Evolutionary conservation across 2,888 invertebrate genomes (phyloP).

Genomic region (Stratiomys singularior): DNA sequence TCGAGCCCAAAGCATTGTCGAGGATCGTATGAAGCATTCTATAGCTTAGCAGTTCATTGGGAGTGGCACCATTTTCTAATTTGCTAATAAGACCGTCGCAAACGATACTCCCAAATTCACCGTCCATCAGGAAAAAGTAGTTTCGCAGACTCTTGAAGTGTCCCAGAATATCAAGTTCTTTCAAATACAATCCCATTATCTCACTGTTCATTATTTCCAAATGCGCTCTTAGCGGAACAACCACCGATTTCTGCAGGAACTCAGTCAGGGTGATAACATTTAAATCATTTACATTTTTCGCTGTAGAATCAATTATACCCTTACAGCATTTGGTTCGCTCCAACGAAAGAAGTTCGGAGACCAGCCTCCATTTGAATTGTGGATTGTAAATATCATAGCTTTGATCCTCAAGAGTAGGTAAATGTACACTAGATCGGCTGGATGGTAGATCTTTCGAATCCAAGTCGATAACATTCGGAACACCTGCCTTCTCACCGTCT

Average conservation of each 20-base stretch:
- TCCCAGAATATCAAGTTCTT: constrained; percentile 71
- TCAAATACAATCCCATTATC: constrained; percentile 75
- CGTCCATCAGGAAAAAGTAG: constrained; percentile 82
- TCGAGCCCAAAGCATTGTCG: constrained; percentile 75
- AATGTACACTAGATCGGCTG: neutral
- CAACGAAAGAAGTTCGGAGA: constrained; percentile 48
- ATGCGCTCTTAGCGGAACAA: constrained; percentile 76
- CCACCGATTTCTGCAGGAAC: constrained; percentile 74
- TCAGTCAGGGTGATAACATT: constrained; percentile 66
- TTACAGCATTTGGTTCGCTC: constrained; percentile 37
- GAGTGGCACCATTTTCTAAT: constrained; percentile 73
- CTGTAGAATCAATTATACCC: neutral
- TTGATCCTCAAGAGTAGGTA: constrained; percentile 53
- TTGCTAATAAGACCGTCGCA: constrained; percentile 76
- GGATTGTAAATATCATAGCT: constrained; percentile 54
- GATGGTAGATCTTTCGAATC: neutral
- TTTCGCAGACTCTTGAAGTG: constrained; percentile 80
- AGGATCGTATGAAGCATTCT: constrained; percentile 76
- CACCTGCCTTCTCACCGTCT: neutral
- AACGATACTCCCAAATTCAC: constrained; percentile 79
- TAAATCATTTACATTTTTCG: constrained; percentile 54
- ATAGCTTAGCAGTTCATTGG: constrained; percentile 75
- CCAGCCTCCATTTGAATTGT: constrained; percentile 57
- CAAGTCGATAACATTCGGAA: neutral
- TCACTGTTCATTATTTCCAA: constrained; percentile 77